Evolutionary conservation across 2,797 vertebrate genomes (phyloP).

Genomic region (Zenarchopterus dispar): DNA sequence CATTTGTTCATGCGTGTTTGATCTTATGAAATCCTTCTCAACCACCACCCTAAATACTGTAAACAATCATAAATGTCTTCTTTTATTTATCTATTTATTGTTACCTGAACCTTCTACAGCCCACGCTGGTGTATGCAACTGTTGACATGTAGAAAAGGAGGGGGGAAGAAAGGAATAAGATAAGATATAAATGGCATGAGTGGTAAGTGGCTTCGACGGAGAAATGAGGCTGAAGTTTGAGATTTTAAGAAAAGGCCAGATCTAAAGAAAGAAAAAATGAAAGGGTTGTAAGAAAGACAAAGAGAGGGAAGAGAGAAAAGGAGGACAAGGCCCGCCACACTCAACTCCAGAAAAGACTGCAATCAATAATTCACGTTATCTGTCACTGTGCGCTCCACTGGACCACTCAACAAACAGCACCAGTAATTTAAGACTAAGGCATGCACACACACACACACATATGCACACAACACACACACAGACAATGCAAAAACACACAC

Average conservation of each 20-base stretch:
- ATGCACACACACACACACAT: constrained; percentile 49
- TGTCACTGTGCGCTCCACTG: constrained; percentile 86
- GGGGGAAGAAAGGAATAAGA: not conserved
- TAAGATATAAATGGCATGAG: not conserved
- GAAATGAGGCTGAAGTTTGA: constrained; percentile 31
- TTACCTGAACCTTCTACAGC: too few relatives aligned
- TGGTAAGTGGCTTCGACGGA: not conserved
- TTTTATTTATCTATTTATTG: too few relatives aligned
- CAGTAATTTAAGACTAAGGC: constrained; percentile 83
- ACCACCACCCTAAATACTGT: too few relatives aligned
- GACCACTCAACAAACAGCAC: constrained; percentile 85
- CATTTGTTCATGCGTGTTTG: too few relatives aligned
- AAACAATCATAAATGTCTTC: too few relatives aligned
- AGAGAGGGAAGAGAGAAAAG: constrained; percentile 60
- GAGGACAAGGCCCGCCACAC: constrained; percentile 75
- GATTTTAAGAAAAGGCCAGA: constrained; percentile 1
- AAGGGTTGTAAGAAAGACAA: constrained; percentile 48
- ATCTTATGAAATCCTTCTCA: too few relatives aligned
- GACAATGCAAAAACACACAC: constrained; percentile 5
- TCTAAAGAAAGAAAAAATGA: constrained; percentile 24
- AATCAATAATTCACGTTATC: constrained; percentile 88
- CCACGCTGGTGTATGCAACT: too few relatives aligned
- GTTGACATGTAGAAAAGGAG: too few relatives aligned
- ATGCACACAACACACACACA: constrained; percentile 42
- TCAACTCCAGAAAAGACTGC: constrained; percentile 83